phyloP scores from a whole-genome alignment of 2,888 invertebrate species.

The Dastarcus helophoroides region DNA sequence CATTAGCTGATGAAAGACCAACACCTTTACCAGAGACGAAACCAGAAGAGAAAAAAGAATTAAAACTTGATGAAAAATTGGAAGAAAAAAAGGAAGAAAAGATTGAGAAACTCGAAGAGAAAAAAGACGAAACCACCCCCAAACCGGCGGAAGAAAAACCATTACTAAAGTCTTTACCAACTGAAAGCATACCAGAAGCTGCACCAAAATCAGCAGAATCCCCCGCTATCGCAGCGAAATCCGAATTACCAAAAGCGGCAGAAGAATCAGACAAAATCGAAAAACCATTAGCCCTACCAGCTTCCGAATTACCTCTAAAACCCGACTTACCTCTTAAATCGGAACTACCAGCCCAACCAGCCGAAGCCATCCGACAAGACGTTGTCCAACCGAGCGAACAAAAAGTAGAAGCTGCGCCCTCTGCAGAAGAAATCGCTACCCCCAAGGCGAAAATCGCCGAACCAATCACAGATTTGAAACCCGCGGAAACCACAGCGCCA shows the following conservation, averaged over 20 bases:
- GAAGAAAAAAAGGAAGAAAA: slow-evolving; percentile 15
- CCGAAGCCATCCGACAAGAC: slow-evolving; percentile 22
- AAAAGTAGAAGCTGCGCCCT: slow-evolving; percentile 23
- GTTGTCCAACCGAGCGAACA: slow-evolving; percentile 23
- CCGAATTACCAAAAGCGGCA: slow-evolving; percentile 10
- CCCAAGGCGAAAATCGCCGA: background rate
- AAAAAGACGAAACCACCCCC: slow-evolving; percentile 13
- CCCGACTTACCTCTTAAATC: slow-evolving; percentile 6
- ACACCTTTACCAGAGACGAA: slow-evolving; percentile 12
- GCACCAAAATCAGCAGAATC: slow-evolving; percentile 9
- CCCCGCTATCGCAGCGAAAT: no score
- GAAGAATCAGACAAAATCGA: slow-evolving; percentile 22
- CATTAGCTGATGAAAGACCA: slow-evolving; percentile 18
- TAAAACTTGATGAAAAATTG: slow-evolving; percentile 9
- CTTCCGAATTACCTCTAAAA: slow-evolving; percentile 25
- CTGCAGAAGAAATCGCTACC: slow-evolving; percentile 17
- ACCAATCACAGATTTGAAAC: slow-evolving; percentile 6
- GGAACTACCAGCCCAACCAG: slow-evolving; percentile 13
- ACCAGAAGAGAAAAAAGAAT: slow-evolving; percentile 9
- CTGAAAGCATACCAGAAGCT: slow-evolving; percentile 9
- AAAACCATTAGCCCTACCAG: slow-evolving; percentile 35
- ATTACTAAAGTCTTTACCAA: slow-evolving; percentile 9
- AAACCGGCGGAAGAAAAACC: slow-evolving; percentile 14
- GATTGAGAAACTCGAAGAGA: slow-evolving; percentile 13
- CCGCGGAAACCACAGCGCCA: no score